Evolutionary conservation across 2,797 vertebrate species (phyloP), one percentile per base, ranked within the genome.

Genomic region (Danio aesculapii): DNA sequence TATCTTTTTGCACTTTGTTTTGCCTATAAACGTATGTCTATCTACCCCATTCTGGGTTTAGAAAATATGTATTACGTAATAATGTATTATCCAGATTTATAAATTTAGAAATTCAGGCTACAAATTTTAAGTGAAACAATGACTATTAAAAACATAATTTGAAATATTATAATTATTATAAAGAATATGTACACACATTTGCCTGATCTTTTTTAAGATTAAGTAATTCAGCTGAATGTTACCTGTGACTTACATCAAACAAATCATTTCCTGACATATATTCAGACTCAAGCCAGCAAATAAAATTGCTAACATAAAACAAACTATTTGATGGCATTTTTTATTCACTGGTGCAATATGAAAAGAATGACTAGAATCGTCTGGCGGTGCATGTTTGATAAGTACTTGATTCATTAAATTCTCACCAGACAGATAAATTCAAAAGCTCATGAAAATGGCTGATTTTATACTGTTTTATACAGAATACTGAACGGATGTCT

Each of bases 351-450:
- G 9, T 9, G 30, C 16, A 41, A 55, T 14, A 57, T 43, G 4
- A 41, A 5, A 21, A 30, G n/a, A 30, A 30, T 68, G 1, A 49
- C 17, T 13, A 14, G 14, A 12, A 14, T 50, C 1, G 19, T 50
- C 19, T 49, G 19, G 66, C 9, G 66, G 43, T 57, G 39, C 16
- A 71, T 71, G 69, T 55, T 44, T 71, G 50, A 12, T 41, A 17
- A 19, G 0, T 16, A 41, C 3, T 57, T 5, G 52, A 57, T 71
- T 30, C 4, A 44, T n/a, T 19, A 17, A 13, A 43, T 6, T 12
- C n/a, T n/a, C 43, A 12, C 8, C 8, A 59, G 41, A 10, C 17
- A 16, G 50, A 55, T 71, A 0, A 21, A 58, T 57, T 58, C 8
- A 44, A 72, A 73, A 47, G n/a, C 17, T 46, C 70, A 21, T 21